A percentile compares a stretch with the other conserved stretches of the same genome.
Evolutionary conservation across 2,888 invertebrate genomes (phyloP).

Genomic region (Lamellibrachia satsuma): DNA sequence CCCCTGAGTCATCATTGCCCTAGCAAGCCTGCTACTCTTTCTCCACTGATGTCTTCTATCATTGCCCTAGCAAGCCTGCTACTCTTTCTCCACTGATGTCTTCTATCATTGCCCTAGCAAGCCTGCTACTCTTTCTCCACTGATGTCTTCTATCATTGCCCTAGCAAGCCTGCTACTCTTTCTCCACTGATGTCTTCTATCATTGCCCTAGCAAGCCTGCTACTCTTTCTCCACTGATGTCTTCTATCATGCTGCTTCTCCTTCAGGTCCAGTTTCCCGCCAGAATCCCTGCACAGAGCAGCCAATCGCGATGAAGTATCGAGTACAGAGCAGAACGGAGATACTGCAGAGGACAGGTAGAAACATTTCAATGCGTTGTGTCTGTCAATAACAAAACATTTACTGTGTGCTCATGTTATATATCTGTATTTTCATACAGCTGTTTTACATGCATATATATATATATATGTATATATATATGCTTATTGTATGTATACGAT

Average conservation of each 20-base stretch:
- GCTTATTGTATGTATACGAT: too few species aligned
- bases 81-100: neutral
- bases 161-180: neutral
- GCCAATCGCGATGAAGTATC: neutral
- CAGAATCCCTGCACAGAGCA: neutral
- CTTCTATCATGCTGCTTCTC: neutral
- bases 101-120: neutral
- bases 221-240: neutral
- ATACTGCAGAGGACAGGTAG: neutral
- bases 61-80: too few species aligned
- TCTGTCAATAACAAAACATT: too few species aligned
- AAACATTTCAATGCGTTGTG: neutral
- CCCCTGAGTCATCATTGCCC: neutral
- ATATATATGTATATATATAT: neutral
- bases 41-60: neutral
- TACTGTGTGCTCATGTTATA: too few species aligned
- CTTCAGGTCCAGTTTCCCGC: neutral
- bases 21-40: neutral
- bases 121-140: neutral
- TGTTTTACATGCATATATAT: neutral
- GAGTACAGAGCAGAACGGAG: neutral
- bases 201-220: too few species aligned
- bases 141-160: neutral
- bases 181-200: neutral
- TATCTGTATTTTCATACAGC: neutral